Conservation (phyloP, 2,797 vertebrate species). For the Dendrocincla fuliginosa region DNA sequence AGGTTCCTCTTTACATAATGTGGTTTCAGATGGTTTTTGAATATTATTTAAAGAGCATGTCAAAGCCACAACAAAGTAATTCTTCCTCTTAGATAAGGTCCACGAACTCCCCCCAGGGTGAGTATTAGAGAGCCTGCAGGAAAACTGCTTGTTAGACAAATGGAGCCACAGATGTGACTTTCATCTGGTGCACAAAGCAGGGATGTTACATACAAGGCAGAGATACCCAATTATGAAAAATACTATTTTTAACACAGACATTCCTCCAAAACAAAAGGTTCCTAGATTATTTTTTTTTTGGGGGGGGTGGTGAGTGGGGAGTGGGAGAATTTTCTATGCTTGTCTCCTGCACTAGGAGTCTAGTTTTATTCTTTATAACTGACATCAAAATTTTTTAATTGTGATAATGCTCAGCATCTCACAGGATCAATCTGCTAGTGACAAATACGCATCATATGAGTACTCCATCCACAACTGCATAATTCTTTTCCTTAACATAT, state of each 20-base stretch:
- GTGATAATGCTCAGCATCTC: not conserved
- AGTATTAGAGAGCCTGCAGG: not conserved
- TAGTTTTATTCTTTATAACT: not conserved
- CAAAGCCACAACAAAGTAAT: slow-evolving; percentile 46
- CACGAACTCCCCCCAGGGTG: not conserved
- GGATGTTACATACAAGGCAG: not conserved
- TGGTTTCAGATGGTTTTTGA: not conserved
- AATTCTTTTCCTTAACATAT: not conserved
- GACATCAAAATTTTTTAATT: not conserved
- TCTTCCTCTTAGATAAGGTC: slow-evolving; percentile 24
- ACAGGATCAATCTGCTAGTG: not conserved
- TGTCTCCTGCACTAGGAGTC: not conserved
- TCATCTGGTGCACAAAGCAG: slow-evolving; percentile 22
- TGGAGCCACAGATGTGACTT: slow-evolving; percentile 33
- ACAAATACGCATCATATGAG: not conserved
- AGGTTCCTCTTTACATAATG: not conserved
- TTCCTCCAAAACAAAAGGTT: not conserved
- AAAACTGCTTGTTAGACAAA: slow-evolving; percentile 46
- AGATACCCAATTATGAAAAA: not conserved
- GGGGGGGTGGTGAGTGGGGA: fast-evolving
- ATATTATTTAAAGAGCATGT: slow-evolving; percentile 46
- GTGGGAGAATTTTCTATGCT: not conserved
- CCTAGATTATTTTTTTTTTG: not conserved
- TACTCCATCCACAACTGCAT: not conserved
- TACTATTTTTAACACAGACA: not conserved